Evolutionary conservation across 2,113 vertebrate genomes (phyloP), one percentile per base, ranked within the genome.

Genomic region (Castor canadensis): DNA sequence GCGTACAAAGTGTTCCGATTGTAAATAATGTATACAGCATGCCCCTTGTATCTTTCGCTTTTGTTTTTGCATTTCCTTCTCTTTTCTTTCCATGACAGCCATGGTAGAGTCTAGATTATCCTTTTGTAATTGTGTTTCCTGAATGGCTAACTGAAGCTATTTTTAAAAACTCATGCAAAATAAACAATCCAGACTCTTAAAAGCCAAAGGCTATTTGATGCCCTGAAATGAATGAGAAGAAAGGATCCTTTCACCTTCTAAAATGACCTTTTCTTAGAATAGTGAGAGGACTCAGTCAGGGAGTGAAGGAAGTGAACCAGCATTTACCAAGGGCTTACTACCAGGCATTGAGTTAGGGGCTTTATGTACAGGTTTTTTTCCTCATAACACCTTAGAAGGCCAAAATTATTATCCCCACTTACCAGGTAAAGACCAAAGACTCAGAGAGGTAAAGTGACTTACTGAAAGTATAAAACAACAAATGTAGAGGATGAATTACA

Each of bases 111-210:
- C 83, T 58, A 92, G n/a, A 87, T 94, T 86, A 82, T 47, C 69
- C 43, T 97, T 94, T 22, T 32, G 64, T 58, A 60, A 81, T 62
- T 91, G 49, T 85, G 85, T 89, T 96, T 90, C 54, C 58, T 67
- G 56, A 73, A 82, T 84, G 81, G 81, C 52, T 96, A 90, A 66
- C 40, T 30, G 87, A 26, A 93, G 54, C 81, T 91, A n/a, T 38
- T 96, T 90, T 93, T 73, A 38, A 84, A 96, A 97, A 64, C 22
- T 43, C 73, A 75, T 54, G n/a, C 49, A 89, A 95, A 91, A 89
- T 71, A 92, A 95, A 95, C 40, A 76, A 62, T 93, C 35, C 77
- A 89, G 56, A 93, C 54, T 92, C 35, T 91, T 71, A 73, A 87
- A 95, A 95, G 45, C 28, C 20, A 45, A 94, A 72, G 58, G 32